Evolutionary conservation across 2,113 vertebrate species (phyloP).

Genomic region (Dendrocopos noguchii): DNA sequence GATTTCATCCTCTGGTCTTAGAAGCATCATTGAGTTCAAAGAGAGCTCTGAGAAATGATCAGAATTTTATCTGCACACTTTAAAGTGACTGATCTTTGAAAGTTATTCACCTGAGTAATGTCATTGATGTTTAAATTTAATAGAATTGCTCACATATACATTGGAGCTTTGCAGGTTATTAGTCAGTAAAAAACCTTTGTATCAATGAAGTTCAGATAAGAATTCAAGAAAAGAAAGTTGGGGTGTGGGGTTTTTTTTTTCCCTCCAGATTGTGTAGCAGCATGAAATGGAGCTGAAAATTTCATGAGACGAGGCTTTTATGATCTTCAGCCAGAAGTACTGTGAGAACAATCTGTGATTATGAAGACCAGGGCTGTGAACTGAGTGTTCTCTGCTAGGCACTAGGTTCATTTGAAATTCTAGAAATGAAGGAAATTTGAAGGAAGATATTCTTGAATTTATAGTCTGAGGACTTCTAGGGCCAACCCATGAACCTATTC

Average conservation of each 20-base stretch:
- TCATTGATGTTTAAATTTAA: conserved; percentile 43
- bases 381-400: neutral
- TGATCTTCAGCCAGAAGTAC: neutral
- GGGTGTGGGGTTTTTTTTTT: too few species aligned
- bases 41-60: neutral
- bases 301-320: neutral
- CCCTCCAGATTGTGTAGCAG: neutral
- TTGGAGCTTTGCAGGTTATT: conserved; percentile 9
- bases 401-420: neutral
- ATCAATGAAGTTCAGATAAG: conserved; percentile 10
- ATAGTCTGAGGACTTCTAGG: neutral
- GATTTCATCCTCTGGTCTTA: conserved; percentile 1
- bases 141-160: neutral
- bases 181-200: conserved; percentile 1
- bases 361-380: neutral
- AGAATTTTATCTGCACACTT: conserved; percentile 8
- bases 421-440: neutral
- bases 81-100: neutral
- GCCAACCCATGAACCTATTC: neutral
- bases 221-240: neutral
- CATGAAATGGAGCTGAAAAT: conserved; percentile 11
- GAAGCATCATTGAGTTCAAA: neutral
- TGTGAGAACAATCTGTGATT: neutral
- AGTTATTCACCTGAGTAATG: conserved; percentile 42
- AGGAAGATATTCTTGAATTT: neutral